phyloP scores from a whole-genome alignment of 2,888 invertebrate species.

The Augiades crinisus region DNA sequence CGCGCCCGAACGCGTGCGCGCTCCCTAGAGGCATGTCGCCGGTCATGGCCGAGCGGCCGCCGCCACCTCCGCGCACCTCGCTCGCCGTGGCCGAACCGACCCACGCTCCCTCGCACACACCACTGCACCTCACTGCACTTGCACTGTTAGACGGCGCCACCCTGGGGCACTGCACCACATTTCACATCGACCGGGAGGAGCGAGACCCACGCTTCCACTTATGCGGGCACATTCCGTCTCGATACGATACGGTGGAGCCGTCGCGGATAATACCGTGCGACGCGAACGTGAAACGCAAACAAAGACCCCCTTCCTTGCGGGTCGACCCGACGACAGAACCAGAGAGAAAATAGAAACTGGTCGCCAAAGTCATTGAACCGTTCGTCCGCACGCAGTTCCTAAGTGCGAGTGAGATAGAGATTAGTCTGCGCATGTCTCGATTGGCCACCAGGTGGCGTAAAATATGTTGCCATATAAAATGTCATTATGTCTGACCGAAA shows the following conservation, averaged over 20 bases:
- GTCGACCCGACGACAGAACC: slow-evolving; percentile 74
- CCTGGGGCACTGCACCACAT: slow-evolving; percentile 72
- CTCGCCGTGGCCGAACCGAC: slow-evolving; percentile 74
- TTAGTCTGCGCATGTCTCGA: slow-evolving; percentile 26
- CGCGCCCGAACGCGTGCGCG: slow-evolving; percentile 78
- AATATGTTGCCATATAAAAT: slow-evolving; percentile 6
- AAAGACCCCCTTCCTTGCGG: slow-evolving; percentile 73
- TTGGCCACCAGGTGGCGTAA: slow-evolving; percentile 54
- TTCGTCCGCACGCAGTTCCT: slow-evolving; percentile 57
- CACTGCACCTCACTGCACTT: slow-evolving; percentile 79
- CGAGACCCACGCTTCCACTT: slow-evolving; percentile 76
- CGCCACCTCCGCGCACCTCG: slow-evolving; percentile 72
- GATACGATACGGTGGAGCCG: slow-evolving; percentile 65
- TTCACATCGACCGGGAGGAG: slow-evolving; percentile 75
- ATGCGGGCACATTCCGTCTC: slow-evolving; percentile 79
- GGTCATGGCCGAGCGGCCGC: slow-evolving; percentile 78
- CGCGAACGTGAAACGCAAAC: slow-evolving; percentile 80
- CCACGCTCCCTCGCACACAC: slow-evolving; percentile 69
- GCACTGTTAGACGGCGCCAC: slow-evolving; percentile 76
- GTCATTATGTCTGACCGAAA: slow-evolving; percentile 53
- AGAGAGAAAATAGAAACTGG: slow-evolving; percentile 82
- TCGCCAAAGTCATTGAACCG: slow-evolving; percentile 80
- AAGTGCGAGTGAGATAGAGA: slow-evolving; percentile 68
- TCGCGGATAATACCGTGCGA: slow-evolving; percentile 70
- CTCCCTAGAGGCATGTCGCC: slow-evolving; percentile 79